Base-by-base conservation (phyloP, 23 tunicate species). In the Styela clava region DNA sequence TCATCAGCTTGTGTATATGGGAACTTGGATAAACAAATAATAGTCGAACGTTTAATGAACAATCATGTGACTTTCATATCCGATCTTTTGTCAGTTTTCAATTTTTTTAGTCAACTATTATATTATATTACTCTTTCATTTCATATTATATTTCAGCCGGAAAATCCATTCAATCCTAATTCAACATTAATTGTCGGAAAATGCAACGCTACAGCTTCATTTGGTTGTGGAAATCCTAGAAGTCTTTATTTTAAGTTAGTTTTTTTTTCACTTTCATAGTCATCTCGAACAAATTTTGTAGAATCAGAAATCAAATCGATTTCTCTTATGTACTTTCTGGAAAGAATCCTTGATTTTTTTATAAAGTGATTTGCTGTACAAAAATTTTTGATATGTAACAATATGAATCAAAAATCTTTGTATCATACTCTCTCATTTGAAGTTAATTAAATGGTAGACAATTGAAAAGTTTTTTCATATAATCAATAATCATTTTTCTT, bases 171-270 rank as follows among this genome's bases (percentile, higher is more conserved):
- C 37, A 29, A 76, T 51, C 28, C 26, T 22, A 44, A 51, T n/a
- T 0, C 81, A 24, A 25, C 64, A 27, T 1, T 76, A n/a, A 26
- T 36, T 18, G 81, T 76, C 1, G 81, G 81, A 12, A 44, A 52
- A 1, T 76, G 81, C 26, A 52, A 44, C 31, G 30, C 65, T 12
- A 44, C 31, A 33, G 28, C 16, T 29, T 24, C 62, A 22, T 51
- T 76, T 51, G 81, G 81, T 5, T 76, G 81, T 44, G 81, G 81
- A 76, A 44, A 44, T 44, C 81, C 81, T 16, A 29, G 37, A 52
- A 76, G 81, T 52, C 24, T 56, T 0, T 76, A 76, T 44, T 29
- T 23, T 7, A 76, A 76, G 81, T 76, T 7, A 76, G 77, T 18
- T 5, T 5, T 65, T 65, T 71, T 33, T 71, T 21, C 28, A 16